Base-by-base conservation (phyloP, 2,888 invertebrate genomes). In the Axea sp. region DNA sequence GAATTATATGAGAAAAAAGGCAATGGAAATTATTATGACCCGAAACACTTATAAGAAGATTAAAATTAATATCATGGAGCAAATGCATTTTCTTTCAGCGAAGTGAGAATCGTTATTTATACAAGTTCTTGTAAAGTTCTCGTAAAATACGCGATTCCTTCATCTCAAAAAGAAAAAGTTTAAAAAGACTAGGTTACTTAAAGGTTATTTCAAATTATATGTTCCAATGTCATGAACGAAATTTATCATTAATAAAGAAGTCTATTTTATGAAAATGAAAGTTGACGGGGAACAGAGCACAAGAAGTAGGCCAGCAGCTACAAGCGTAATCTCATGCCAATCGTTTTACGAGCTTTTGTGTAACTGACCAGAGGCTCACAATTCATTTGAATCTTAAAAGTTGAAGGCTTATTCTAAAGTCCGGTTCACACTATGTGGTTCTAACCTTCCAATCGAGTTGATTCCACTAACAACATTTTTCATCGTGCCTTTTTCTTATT, bases 191-290 rank as follows among this genome's bases (percentile, higher is more conserved):
- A 53, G 39, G 51, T 55, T n/a, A n/a, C n/a, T n/a, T n/a, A n/a
- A n/a, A n/a, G n/a, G 8, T 19, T 33, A 55, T 49, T 64, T 57
- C 9, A 45, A 53, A 55, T 43, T 59, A n/a, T 45, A 53, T 45
- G 39, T 53, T 59, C 45, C 65, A 73, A 60, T 65, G 73, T 65
- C 73, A 60, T 55, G 51, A 65, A 14, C 65, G 60, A 65, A 65
- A 65, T 65, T 65, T 65, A 67, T 49, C 73, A 65, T 60, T 71
- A 73, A 73, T 65, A 64, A 73, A 73, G 59, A 65, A 65, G 60
- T 45, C 65, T 65, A 73, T 73, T 73, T 73, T 65, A 73, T 73
- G 60, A 73, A 73, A 73, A 73, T 65, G 73, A 73, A 65, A 73
- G 73, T 73, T 59, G 59, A 22, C 59, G 14, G 47, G 35, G 39